Evolutionary conservation across 2,797 vertebrate species (phyloP).

Genomic region (Schizothorax lantsangensis): DNA sequence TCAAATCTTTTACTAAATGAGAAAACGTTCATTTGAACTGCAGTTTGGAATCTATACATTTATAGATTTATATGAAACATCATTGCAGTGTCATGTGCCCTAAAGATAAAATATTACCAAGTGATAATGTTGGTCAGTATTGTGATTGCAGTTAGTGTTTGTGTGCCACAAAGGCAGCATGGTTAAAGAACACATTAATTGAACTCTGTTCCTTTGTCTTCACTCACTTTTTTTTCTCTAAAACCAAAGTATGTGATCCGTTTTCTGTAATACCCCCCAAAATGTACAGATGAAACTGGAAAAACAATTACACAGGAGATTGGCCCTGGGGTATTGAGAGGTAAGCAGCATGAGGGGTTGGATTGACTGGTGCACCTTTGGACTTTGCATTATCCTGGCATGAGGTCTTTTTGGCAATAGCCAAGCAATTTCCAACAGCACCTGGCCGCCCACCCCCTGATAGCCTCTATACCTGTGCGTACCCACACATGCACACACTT

Average conservation of each 20-base stretch:
- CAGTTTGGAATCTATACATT: background rate
- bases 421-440: constrained; percentile 89
- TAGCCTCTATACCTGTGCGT: constrained; percentile 81
- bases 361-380: constrained; percentile 94
- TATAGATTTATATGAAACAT: constrained; percentile 3
- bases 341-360: constrained; percentile 91
- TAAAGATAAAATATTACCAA: background rate
- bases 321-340: constrained; percentile 91
- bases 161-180: background rate
- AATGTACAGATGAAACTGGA: constrained; percentile 71
- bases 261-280: constrained; percentile 66
- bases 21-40: background rate
- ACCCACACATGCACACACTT: constrained; percentile 63
- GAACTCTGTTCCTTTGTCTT: constrained; percentile 27
- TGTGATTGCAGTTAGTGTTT: background rate
- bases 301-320: constrained; percentile 88
- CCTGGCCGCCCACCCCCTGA: constrained; percentile 83
- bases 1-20: too few relatives aligned
- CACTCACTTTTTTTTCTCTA: too few relatives aligned
- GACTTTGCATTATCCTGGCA: constrained; percentile 91
- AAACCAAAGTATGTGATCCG: constrained; percentile 50
- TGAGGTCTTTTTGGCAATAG: constrained; percentile 89
- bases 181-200: background rate
- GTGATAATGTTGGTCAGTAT: background rate
- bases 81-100: background rate